Evolutionary conservation across 2,888 invertebrate genomes (phyloP), one percentile per base, ranked within the genome.

Genomic region (Crematogaster levior): DNA sequence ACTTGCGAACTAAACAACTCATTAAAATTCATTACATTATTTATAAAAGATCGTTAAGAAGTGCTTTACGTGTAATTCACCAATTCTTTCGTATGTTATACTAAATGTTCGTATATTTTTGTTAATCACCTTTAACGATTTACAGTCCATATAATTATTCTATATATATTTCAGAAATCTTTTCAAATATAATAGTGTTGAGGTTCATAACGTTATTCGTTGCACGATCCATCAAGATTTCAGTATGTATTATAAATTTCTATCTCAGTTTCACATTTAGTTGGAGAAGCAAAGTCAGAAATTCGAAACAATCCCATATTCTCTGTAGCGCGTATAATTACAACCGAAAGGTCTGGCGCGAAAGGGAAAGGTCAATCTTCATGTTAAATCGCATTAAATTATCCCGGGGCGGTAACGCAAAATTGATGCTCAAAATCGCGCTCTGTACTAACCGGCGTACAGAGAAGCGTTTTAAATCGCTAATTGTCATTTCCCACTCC

Each of bases 191-290:
- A n/a, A 56, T 43, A 58, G n/a, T 12, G 4, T 43, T n/a, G 27
- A 30, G 15, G n/a, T 43, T 73, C 6, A 6, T 60, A 43, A 60
- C 27, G 60, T 43, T 43, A 43, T 60, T 63, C 27, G 30, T 43
- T 1, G 27, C 15, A 10, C 9, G n/a, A 58, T 43, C 60, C 73
- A 60, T 60, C n/a, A 43, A 43, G 60, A 58, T 60, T 73, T 73
- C 40, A 43, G 27, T 30, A 10, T 60, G 30, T 21, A 73, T 60
- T 60, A 73, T 40, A 21, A 73, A 73, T 73, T 43, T 73, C 73
- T 60, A 58, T n/a, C 73, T 60, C n/a, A 58, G 60, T 73, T 73
- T 60, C 43, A 21, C 43, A 70, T 58, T 72, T 72, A 72, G 27
- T 60, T 43, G n/a, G 43, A 27, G 40, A 43, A 21, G 43, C 60